phyloP scores from a whole-genome alignment of 2,113 vertebrate genomes.

The Varanus salvator region DNA sequence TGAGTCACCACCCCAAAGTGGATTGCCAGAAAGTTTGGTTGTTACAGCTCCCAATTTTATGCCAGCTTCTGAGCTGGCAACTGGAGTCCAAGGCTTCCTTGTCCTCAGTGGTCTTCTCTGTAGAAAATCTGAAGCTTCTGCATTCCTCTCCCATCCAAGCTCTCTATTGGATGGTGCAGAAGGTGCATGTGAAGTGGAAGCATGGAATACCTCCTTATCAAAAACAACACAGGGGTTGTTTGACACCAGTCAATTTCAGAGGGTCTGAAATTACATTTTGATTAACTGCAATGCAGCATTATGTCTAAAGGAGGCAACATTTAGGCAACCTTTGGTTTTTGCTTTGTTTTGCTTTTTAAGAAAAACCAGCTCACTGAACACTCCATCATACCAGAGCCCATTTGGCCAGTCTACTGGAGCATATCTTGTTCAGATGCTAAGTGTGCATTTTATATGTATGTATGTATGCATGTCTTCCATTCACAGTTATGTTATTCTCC shows the following conservation, averaged over 20 bases:
- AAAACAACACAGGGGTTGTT: background rate
- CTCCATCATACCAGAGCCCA: too few relatives aligned
- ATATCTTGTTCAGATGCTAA: background rate
- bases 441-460: background rate
- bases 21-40: too few relatives aligned
- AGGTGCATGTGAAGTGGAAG: background rate
- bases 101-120: background rate
- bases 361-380: too few relatives aligned
- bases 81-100: background rate
- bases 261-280: background rate
- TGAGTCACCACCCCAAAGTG: background rate
- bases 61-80: background rate
- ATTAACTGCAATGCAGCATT: background rate
- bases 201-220: background rate
- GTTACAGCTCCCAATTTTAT: background rate
- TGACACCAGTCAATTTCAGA: background rate
- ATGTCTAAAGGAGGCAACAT: too few relatives aligned
- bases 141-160: background rate
- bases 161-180: background rate
- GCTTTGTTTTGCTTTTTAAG: too few relatives aligned
- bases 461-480: background rate
- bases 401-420: background rate
- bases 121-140: too few relatives aligned
- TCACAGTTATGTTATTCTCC: background rate
- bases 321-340: too few relatives aligned